A percentile compares a stretch with the other conserved stretches of the same genome.
Conservation (phyloP, 2,113 vertebrate species). For the Sterna hirundo region DNA sequence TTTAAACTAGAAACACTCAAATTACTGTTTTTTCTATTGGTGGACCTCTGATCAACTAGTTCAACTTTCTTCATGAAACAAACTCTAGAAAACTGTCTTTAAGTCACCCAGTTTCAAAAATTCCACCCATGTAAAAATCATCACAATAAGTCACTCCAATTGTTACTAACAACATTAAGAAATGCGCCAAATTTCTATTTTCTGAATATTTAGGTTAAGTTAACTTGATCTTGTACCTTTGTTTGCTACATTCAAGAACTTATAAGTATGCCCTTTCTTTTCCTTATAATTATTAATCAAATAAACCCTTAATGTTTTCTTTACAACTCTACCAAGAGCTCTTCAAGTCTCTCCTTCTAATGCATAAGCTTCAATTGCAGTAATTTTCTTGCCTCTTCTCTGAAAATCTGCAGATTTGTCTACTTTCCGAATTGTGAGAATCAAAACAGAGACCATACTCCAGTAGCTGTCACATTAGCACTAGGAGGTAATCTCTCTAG, state of each 20-base stretch:
- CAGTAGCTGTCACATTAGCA: not conserved
- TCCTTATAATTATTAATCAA: not conserved
- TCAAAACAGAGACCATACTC: not conserved
- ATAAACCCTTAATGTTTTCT: not conserved
- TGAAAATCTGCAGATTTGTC: not conserved
- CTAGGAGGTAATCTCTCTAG: not conserved
- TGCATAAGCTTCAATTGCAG: not conserved
- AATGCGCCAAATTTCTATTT: not conserved
- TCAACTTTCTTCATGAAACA: not conserved
- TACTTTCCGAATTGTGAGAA: not conserved
- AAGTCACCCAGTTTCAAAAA: not conserved
- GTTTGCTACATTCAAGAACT: not conserved
- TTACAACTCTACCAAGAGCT: not conserved
- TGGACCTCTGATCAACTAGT: not conserved
- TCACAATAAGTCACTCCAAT: not conserved
- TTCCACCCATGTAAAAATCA: not conserved
- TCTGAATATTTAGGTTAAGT: not conserved
- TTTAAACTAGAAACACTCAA: not conserved
- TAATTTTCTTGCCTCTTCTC: not conserved
- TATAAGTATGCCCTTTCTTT: not conserved
- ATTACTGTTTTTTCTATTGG: not conserved
- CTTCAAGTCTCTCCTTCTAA: not conserved
- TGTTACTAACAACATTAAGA: not conserved
- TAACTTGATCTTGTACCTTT: not conserved
- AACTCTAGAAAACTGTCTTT: not conserved